Evolutionary conservation across 2,888 invertebrate genomes (phyloP).

Genomic region (Melanophora roralis): DNA sequence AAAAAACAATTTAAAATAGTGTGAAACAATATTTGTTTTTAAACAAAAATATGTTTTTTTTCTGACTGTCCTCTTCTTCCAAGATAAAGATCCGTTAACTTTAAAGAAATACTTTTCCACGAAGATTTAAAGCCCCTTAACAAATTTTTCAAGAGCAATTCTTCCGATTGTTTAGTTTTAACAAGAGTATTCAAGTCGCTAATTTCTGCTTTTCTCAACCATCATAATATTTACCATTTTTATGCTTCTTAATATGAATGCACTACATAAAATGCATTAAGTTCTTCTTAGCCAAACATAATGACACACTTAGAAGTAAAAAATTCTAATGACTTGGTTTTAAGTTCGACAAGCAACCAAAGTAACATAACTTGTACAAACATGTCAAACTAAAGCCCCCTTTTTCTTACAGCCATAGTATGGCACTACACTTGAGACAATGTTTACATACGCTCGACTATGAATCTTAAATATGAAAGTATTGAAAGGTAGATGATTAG

Average conservation of each 20-base stretch:
- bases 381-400: neutral
- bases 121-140: no score
- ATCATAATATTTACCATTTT: neutral
- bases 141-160: no score
- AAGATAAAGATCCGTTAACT: no score
- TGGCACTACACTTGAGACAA: slow-evolving; percentile 55
- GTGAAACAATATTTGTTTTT: no score
- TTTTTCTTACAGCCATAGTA: no score
- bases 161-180: no score
- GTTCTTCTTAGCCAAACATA: slow-evolving; percentile 45
- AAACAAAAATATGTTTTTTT: no score
- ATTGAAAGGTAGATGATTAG: neutral
- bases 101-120: no score
- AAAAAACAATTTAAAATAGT: no score
- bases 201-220: neutral
- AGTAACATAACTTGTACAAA: neutral
- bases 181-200: neutral
- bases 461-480: slow-evolving; percentile 5
- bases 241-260: slow-evolving; percentile 31
- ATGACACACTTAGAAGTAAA: slow-evolving; percentile 53
- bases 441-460: slow-evolving; percentile 26
- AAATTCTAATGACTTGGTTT: slow-evolving; percentile 46
- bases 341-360: neutral
- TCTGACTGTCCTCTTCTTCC: no score
- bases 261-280: slow-evolving; percentile 55